phyloP scores from a whole-genome alignment of 1,140 invertebrate genomes.

The Papilio aristodemus region DNA sequence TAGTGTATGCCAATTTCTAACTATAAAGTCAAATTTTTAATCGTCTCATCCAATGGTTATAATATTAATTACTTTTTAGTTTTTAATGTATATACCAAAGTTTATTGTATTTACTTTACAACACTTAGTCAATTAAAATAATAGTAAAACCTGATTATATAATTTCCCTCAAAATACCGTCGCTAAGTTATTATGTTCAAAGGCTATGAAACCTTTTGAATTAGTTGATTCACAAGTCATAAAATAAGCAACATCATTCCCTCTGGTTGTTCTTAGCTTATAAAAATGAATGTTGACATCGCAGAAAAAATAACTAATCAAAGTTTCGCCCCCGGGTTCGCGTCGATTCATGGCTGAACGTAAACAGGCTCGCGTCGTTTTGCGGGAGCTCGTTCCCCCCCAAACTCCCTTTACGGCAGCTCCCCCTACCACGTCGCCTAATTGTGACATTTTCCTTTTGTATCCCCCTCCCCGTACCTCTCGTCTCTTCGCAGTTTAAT shows the following conservation, averaged over 20 bases:
- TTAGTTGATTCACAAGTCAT: background rate
- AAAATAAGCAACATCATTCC: conserved; percentile 20
- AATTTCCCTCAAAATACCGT: background rate
- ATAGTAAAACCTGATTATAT: background rate
- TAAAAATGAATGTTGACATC: conserved; percentile 45
- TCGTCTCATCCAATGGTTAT: too few species aligned
- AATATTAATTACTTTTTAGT: too few species aligned
- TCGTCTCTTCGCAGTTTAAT: conserved; percentile 58
- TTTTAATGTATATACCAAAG: too few species aligned
- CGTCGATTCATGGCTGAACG: conserved; percentile 59
- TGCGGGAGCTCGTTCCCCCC: conserved; percentile 40
- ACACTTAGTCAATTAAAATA: too few species aligned
- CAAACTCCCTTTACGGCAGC: conserved; percentile 30
- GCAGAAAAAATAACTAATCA: conserved; percentile 64
- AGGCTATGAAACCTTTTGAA: background rate
- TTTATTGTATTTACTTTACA: too few species aligned
- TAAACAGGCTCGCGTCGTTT: conserved; percentile 54
- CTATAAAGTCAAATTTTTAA: too few species aligned
- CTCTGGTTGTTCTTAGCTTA: conserved; percentile 35
- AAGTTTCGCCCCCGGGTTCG: conserved; percentile 57
- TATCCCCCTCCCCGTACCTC: conserved; percentile 39
- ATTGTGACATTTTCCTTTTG: conserved; percentile 70
- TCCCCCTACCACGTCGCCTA: conserved; percentile 43
- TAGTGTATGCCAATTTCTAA: too few species aligned
- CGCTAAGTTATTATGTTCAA: too few species aligned